Percentiles rank a stretch among this genome's conserved stretches.
Evolutionary conservation across 2,113 vertebrate genomes (phyloP).

Genomic region (Thunnus maccoyii): DNA sequence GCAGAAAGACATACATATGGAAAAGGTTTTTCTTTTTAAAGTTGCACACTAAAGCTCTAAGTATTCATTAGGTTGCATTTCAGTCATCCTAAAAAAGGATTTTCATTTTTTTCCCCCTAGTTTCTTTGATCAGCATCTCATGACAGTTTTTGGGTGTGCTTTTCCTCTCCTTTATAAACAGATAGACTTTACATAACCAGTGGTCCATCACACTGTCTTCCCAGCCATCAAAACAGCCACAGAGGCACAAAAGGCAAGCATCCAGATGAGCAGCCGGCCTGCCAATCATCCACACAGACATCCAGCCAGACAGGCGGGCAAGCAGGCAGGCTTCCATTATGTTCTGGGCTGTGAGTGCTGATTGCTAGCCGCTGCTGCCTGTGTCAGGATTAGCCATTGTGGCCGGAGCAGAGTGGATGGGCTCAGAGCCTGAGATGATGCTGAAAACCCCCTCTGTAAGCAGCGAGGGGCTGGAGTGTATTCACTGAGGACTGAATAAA

Average conservation of each 20-base stretch:
- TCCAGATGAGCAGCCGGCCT: constrained; percentile 51
- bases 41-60: neutral
- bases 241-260: constrained; percentile 42
- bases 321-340: constrained; percentile 64
- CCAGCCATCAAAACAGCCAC: constrained; percentile 40
- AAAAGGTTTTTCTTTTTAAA: neutral
- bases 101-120: neutral
- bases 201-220: constrained; percentile 21
- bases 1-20: constrained; percentile 15
- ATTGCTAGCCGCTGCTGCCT: constrained; percentile 64
- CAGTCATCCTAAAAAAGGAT: neutral
- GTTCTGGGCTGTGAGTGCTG: constrained; percentile 59
- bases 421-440: constrained; percentile 56
- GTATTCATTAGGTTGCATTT: neutral
- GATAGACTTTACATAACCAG: constrained; percentile 44
- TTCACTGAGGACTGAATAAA: constrained; percentile 62
- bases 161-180: constrained; percentile 15
- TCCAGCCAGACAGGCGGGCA: constrained; percentile 51
- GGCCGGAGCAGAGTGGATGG: constrained; percentile 60
- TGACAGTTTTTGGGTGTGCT: constrained; percentile 6
- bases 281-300: constrained; percentile 58
- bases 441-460: constrained; percentile 59
- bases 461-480: constrained; percentile 49
- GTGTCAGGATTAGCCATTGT: constrained; percentile 74
- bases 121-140: constrained; percentile 14